Percentiles rank a stretch among this genome's conserved stretches.
phyloP scores from a whole-genome alignment of 2,113 vertebrate genomes.

The Echinops telfairi region DNA sequence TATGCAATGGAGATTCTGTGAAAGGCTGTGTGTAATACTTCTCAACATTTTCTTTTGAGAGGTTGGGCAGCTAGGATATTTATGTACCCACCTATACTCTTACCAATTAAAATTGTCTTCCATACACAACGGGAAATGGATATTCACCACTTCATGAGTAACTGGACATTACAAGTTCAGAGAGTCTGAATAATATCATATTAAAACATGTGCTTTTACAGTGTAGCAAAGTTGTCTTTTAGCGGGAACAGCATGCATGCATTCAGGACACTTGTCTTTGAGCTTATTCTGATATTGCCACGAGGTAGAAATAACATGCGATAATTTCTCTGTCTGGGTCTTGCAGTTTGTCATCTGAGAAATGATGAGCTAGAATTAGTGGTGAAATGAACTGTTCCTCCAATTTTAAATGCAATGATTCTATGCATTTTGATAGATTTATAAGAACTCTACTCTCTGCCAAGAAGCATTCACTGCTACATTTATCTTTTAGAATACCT shows the following conservation, averaged over 20 bases:
- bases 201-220: not conserved
- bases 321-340: not conserved
- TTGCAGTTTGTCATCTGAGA: constrained; percentile 2
- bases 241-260: not conserved
- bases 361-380: not conserved
- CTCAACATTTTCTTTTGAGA: not conserved
- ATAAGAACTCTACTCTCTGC: not conserved
- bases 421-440: not conserved
- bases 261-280: not conserved
- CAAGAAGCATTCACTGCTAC: not conserved
- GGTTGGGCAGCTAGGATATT: not conserved
- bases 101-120: not conserved
- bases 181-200: not conserved
- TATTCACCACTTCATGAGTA: not conserved
- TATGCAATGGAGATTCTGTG: fast-evolving
- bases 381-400: not conserved
- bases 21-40: fast-evolving
- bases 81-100: not conserved
- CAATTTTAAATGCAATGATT: not conserved
- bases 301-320: not conserved
- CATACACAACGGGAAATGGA: not conserved
- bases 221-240: not conserved
- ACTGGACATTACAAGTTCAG: not conserved
- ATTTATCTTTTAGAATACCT: not conserved
- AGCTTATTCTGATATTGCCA: not conserved